Conservation (phyloP, 2,888 invertebrate genomes). For the Troides aeacus region DNA sequence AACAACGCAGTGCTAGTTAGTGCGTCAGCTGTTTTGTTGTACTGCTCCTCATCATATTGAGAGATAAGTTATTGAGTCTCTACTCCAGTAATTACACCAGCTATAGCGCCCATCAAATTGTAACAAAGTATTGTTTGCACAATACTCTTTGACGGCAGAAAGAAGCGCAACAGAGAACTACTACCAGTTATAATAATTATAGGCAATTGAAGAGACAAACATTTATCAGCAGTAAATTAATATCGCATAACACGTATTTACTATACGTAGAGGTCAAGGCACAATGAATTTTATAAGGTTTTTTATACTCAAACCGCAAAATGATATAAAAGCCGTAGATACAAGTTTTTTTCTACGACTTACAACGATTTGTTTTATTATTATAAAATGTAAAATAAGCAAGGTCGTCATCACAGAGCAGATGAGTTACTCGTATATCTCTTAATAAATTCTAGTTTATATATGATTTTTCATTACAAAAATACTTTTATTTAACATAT, state of each 20-base stretch:
- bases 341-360: neutral
- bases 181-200: too few species aligned
- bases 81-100: too few species aligned
- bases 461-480: too few species aligned
- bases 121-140: too few species aligned
- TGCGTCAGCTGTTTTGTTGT: too few species aligned
- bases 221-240: neutral
- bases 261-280: neutral
- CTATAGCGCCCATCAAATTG: too few species aligned
- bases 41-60: too few species aligned
- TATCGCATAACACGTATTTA: neutral
- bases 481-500: neutral
- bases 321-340: neutral
- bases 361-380: neutral
- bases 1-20: too few species aligned
- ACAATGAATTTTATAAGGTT: neutral
- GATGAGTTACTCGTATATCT: neutral
- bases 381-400: conserved; percentile 1
- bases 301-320: neutral
- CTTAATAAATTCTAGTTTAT: neutral
- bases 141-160: too few species aligned
- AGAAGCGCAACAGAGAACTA: too few species aligned
- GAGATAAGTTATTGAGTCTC: too few species aligned
- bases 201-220: neutral
- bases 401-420: neutral